These are phyloP conservation scores for Glyphotaelius pellucidus DNA, from an alignment of 2,888 invertebrate genomes.

Conservation along the genomic window DNA sequence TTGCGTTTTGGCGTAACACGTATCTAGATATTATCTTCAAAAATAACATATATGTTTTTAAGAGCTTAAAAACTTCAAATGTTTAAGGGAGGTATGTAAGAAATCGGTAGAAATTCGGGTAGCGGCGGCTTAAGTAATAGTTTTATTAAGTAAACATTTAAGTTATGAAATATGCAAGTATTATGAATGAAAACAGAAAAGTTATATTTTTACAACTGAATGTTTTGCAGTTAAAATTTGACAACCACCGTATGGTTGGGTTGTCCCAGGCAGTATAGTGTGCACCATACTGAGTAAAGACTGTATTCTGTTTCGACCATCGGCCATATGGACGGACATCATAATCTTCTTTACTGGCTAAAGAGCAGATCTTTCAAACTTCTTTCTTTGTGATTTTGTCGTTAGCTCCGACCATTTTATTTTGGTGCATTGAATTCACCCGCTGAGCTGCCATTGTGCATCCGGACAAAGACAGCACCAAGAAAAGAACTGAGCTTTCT, in stretches of 20 bases:
- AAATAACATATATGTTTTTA: no score
- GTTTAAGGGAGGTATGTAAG: no score
- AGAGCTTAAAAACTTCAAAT: no score
- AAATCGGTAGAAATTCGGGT: no score
- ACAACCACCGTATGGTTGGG: neutral
- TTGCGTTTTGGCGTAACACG: no score
- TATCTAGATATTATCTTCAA: no score
- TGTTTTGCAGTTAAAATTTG: neutral
- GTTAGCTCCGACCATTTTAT: constrained; percentile 43
- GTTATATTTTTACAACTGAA: neutral
- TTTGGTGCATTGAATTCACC: constrained; percentile 38
- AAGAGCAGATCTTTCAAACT: constrained; percentile 43
- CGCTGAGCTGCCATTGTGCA: constrained; percentile 41
- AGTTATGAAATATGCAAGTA: neutral
- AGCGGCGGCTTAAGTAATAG: no score
- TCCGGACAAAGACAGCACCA: constrained; percentile 25
- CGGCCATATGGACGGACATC: constrained; percentile 55
- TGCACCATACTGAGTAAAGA: constrained; percentile 13
- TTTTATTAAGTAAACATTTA: neutral
- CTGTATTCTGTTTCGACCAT: neutral
- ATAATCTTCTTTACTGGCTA: constrained; percentile 58
- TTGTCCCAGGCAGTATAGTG: neutral
- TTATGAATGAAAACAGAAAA: neutral
- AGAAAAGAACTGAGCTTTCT: constrained; percentile 43
- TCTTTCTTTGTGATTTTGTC: constrained; percentile 47